phyloP scores from a whole-genome alignment of 1,140 invertebrate genomes.

The Epicauta chinensis region DNA sequence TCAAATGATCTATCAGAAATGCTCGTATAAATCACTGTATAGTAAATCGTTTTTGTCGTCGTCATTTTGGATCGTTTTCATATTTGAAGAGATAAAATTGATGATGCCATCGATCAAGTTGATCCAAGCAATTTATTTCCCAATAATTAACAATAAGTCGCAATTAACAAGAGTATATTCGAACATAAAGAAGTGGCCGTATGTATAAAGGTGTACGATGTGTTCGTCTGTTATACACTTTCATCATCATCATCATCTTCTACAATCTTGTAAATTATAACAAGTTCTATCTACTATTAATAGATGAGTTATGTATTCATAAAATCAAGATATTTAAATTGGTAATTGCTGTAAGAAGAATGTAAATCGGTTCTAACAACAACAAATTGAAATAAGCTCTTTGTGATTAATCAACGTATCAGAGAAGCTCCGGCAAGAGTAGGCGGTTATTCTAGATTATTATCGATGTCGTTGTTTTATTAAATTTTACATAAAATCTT shows the following conservation, averaged over 20 bases:
- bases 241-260: neutral
- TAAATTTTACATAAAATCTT: too few species aligned
- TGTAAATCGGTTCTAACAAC: too few species aligned
- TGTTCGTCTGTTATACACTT: neutral
- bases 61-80: neutral
- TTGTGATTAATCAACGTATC: too few species aligned
- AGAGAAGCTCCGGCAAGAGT: too few species aligned
- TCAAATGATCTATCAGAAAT: neutral
- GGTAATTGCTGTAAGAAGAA: too few species aligned
- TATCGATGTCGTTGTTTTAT: too few species aligned
- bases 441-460: too few species aligned
- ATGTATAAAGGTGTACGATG: neutral
- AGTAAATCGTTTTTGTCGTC: neutral
- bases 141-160: constrained; percentile 5
- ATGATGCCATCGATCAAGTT: constrained; percentile 7
- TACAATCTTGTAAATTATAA: neutral
- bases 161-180: too few species aligned
- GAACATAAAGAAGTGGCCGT: neutral
- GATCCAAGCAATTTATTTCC: constrained; percentile 7
- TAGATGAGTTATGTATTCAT: neutral
- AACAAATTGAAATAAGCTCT: too few species aligned
- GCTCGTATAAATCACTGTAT: neutral
- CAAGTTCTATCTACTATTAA: neutral
- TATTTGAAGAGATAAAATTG: neutral
- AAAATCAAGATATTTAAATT: neutral